phyloP scores from a whole-genome alignment of 2,888 invertebrate species.

The Apodemia mormo region DNA sequence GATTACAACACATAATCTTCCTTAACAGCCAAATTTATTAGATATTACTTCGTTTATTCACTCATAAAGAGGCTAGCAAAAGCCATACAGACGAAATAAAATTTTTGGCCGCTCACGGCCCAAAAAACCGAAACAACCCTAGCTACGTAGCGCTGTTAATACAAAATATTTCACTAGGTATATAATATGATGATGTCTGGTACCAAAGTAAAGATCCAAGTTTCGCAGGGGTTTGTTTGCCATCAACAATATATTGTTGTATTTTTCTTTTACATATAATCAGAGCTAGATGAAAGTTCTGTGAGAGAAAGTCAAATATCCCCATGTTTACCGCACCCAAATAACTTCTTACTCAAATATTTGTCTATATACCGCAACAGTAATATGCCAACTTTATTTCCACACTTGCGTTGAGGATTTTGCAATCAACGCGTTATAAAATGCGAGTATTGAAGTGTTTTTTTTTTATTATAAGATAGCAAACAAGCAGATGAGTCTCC shows the following conservation, averaged over 20 bases:
- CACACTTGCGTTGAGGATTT: neutral
- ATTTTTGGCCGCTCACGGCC: no score
- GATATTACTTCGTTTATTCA: no score
- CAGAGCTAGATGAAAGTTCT: conserved; percentile 33
- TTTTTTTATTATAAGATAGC: no score
- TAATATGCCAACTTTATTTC: conserved; percentile 30
- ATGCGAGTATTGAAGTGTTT: neutral
- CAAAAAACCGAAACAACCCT: no score
- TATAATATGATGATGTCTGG: neutral
- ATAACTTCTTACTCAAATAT: conserved; percentile 37
- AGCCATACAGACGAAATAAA: no score
- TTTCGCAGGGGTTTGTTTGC: neutral
- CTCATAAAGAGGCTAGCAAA: no score
- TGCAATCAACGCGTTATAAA: neutral
- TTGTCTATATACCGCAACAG: conserved; percentile 29
- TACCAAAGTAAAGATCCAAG: neutral
- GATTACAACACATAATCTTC: no score
- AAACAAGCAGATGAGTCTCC: no score
- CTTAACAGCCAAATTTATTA: no score
- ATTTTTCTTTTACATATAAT: conserved; percentile 25
- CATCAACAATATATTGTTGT: conserved; percentile 5
- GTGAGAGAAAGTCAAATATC: conserved; percentile 28
- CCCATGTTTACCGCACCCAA: conserved; percentile 33
- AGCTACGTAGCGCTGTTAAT: neutral
- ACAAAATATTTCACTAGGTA: neutral